These are phyloP conservation scores for Dasysyrphus tricinctus DNA, from an alignment of 2,888 invertebrate species.

Conservation along the genomic window DNA sequence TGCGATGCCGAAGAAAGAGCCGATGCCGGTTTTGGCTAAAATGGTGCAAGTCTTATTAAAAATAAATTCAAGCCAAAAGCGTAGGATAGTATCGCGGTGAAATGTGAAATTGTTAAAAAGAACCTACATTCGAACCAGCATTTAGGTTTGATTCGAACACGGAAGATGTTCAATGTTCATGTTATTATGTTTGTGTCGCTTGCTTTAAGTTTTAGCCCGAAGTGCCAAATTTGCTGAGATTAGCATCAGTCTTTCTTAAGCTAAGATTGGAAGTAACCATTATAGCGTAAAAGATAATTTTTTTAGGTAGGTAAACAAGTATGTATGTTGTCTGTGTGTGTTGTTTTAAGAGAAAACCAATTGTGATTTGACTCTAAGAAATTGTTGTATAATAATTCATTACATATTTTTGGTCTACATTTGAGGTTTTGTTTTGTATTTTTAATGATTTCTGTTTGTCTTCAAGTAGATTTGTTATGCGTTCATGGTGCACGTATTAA, in stretches of 20 bases:
- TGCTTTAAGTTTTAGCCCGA: background rate
- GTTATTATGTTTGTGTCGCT: background rate
- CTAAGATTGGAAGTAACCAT: slow-evolving; percentile 8
- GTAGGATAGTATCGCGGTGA: slow-evolving; percentile 39
- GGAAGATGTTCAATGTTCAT: slow-evolving; percentile 41
- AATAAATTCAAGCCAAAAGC: slow-evolving; percentile 2
- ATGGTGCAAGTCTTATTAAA: slow-evolving; percentile 34
- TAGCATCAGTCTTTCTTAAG: slow-evolving; percentile 5
- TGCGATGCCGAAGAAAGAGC: slow-evolving; percentile 32
- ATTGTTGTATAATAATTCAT: slow-evolving; percentile 36
- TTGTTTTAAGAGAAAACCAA: slow-evolving; percentile 15
- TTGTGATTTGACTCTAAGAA: background rate
- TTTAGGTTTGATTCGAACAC: slow-evolving; percentile 53
- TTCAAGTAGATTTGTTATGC: slow-evolving; percentile 5
- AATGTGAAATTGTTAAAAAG: slow-evolving; percentile 49
- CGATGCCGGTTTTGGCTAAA: slow-evolving; percentile 13
- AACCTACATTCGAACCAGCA: slow-evolving; percentile 47
- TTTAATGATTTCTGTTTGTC: slow-evolving; percentile 3
- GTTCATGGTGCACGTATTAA: slow-evolving; percentile 19
- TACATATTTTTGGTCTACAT: slow-evolving; percentile 18
- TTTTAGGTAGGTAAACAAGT: background rate
- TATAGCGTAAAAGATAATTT: slow-evolving; percentile 9
- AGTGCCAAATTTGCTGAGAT: slow-evolving; percentile 36
- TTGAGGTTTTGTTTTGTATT: slow-evolving; percentile 2
- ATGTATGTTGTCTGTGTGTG: background rate